A percentile compares a stretch with the other conserved stretches of the same genome.
These are phyloP conservation scores for Caenorhabditis zanzibari DNA, from an alignment of 2,888 invertebrate genomes.

Conservation along the genomic window DNA sequence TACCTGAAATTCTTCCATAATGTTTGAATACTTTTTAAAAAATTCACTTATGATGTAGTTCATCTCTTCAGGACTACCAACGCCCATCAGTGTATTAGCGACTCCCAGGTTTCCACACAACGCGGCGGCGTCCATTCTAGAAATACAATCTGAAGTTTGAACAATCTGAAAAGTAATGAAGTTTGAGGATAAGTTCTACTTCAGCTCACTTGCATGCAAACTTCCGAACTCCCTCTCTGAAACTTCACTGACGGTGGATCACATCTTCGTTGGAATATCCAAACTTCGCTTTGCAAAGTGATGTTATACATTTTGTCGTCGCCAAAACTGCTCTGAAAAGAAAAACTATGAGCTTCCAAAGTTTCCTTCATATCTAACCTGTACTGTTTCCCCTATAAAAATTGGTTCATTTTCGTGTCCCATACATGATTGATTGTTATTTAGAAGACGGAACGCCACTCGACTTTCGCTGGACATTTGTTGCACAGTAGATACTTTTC, in stretches of 20 bases:
- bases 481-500: neutral
- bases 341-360: neutral
- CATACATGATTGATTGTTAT: neutral
- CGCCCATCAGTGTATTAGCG: neutral
- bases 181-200: too few species aligned
- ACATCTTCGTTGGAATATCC: neutral
- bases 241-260: neutral
- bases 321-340: neutral
- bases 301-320: neutral
- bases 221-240: neutral
- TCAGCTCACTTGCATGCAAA: neutral
- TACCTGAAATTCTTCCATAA: neutral
- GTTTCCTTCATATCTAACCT: neutral
- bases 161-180: constrained; percentile 7
- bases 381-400: neutral
- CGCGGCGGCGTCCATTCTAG: neutral
- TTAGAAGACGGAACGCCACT: constrained; percentile 5
- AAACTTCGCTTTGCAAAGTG: constrained; percentile 1
- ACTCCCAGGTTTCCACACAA: neutral
- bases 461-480: neutral
- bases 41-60: neutral
- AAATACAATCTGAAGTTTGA: neutral
- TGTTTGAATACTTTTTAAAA: too few species aligned
- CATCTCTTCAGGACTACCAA: neutral
- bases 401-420: neutral